Conservation (phyloP, 2,113 vertebrate species). For the Mustela nigripes region DNA sequence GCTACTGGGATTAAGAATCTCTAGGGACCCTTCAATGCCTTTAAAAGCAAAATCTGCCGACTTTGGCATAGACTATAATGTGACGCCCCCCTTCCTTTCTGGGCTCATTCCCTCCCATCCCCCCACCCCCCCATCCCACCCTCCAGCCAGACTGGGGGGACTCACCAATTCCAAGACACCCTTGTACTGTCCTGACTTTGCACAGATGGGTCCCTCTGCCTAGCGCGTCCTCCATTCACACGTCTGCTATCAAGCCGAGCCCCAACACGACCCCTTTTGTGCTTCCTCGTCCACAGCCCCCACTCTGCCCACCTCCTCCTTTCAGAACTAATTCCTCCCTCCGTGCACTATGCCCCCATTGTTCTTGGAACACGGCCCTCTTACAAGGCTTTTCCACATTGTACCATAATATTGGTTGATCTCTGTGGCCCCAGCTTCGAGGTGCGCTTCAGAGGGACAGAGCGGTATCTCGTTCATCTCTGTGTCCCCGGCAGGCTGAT, state of each 20-base stretch:
- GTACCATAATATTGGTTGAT: neutral
- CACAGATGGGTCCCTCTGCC: neutral
- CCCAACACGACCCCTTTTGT: constrained; percentile 61
- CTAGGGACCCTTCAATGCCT: neutral
- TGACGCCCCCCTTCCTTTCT: neutral
- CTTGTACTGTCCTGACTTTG: neutral
- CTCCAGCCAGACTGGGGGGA: neutral
- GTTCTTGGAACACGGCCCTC: constrained; percentile 6
- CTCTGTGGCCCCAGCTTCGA: neutral
- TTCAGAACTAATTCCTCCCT: neutral
- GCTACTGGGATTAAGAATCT: neutral
- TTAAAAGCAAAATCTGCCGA: neutral
- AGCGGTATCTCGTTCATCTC: neutral
- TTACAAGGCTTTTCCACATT: neutral
- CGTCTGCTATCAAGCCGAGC: neutral
- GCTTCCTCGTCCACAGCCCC: neutral
- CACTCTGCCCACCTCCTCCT: constrained; percentile 49
- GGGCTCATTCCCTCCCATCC: neutral
- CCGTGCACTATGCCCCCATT: neutral
- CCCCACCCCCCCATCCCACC: neutral
- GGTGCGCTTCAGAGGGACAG: neutral
- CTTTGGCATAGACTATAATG: neutral
- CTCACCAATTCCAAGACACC: neutral
- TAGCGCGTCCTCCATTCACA: neutral
- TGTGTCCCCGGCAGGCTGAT: neutral